Evolutionary conservation across 2,113 vertebrate genomes (phyloP), one percentile per base, ranked within the genome.

Genomic region (Aptenodytes forsteri): DNA sequence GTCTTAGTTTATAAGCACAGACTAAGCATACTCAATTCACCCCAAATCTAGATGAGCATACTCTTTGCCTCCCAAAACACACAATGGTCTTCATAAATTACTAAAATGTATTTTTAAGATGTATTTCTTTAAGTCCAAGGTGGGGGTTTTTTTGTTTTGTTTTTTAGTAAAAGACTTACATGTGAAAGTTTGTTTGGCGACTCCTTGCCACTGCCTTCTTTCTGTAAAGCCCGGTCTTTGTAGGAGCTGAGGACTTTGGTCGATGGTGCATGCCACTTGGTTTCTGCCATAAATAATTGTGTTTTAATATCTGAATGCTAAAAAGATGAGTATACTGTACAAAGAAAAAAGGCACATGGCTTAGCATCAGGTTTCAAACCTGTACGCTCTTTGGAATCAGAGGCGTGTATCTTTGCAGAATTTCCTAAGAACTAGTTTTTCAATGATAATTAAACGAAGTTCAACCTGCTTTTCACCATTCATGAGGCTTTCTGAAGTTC

Each of bases 241-340:
- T 99, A 98, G 89, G 99, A 99, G 95, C 99, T 99, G 94, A 99
- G 98, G 95, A 99, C 98, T 98, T 99, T 99, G 89, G 99, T 99
- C 25, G 99, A 99, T 13, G 99, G 98, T 87, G 99, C 98, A 71
- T 99, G 99, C 99, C 99, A 99, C 90, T 99, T 99, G 89, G 98
- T 98, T 95, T 99, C 99, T 99, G 98, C 64, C 96, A 98, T 67
- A 97, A 78, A 96, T 55, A 97, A 96, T 73, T 83, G 52, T 80
- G 66, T 64, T 58, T 96, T 78, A 98, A 67, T 93, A 72, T 87
- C 66, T 83, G 75, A 83, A 69, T 83, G 82, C 42, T 59, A 83
- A 86, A 64, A 86, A 80, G 25, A n/a, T 32, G 7, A 94, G 44
- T 64, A 84, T 67, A 93, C 20, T 27, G 25, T 34, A 93, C 76